Percentiles rank a stretch among this genome's conserved stretches.
Conservation (phyloP, 1,140 invertebrate species). For the Stenopsyche tienmushanensis region DNA sequence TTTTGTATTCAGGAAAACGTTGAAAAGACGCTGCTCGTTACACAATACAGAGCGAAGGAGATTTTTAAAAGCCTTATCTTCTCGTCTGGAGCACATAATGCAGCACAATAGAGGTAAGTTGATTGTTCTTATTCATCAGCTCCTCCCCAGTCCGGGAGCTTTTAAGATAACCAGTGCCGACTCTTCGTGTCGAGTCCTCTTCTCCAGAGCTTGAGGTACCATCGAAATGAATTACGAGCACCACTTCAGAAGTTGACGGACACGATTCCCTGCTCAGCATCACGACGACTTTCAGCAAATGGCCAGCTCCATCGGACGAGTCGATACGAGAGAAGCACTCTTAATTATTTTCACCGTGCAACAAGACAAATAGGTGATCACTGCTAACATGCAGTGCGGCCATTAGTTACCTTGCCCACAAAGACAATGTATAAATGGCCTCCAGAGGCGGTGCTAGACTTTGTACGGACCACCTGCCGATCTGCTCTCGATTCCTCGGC, state of each 20-base stretch:
- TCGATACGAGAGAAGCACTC: neutral
- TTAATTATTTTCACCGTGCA: slow-evolving; percentile 19
- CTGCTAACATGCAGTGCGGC: slow-evolving; percentile 11
- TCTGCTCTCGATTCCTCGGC: neutral
- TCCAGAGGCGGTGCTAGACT: neutral
- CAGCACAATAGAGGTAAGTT: no score
- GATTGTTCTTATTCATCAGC: no score
- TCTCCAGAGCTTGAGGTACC: neutral
- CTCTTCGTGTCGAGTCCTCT: neutral
- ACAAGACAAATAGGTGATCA: slow-evolving; percentile 24
- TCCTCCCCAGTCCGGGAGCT: no score
- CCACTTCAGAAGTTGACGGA: no score
- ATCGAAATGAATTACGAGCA: no score
- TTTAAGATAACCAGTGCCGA: no score
- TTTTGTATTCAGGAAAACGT: neutral
- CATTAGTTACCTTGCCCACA: slow-evolving; percentile 12
- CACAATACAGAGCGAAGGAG: neutral
- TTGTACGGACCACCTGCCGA: slow-evolving; percentile 7
- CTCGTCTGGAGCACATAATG: no score
- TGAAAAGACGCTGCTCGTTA: neutral
- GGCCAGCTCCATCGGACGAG: no score
- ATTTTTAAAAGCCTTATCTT: no score
- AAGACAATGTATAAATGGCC: neutral
- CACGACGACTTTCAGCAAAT: no score
- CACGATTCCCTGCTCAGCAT: no score